Base-by-base conservation (phyloP, 2,797 vertebrate genomes). In the Enteromius argenteus region DNA sequence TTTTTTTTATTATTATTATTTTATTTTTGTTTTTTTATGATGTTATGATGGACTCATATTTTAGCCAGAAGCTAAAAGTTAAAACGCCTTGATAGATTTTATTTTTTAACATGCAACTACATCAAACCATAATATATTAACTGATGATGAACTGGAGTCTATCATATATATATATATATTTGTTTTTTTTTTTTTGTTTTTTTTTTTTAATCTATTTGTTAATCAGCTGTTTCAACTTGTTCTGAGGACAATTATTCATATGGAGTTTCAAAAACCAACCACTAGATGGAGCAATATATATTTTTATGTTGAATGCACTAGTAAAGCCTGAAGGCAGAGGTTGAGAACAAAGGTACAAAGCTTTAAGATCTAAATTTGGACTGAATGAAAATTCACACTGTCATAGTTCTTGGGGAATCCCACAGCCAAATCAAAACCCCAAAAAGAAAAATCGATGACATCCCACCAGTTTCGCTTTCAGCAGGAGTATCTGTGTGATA, bases 341-440 rank as follows among this genome's bases (percentile, higher is more conserved):
- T 27, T 2, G 17, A 10, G 35, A 21, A 42, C 32, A 23, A 75
- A 32, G 30, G n/a, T 17, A 64, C 42, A 46, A 37, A 15, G 27
- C 30, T 71, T 8, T 14, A 8, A 32, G 27, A 37, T 72, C 66
- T 79, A 73, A 66, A 83, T 32, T 51, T 73, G 62, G n/a, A 49
- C 62, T 13, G 3, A 19, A 68, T 37, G 39, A 72, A 56, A 60
- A 11, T 10, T 17, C 1, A 79, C 51, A 35, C 39, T 69, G 68
- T 67, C 72, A 76, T 35, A 39, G 39, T 30, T 62, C 15, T 11
- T 68, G 87, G 87, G 87, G 87, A 87, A 81, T 74, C 83, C 84
- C 84, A 79, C 21, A 13, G 39, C 51, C 77, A 32, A 71, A 79
- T 62, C 27, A 74, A 42, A 82, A 53, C 30, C 14, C 10, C 14